Evolutionary conservation across 1,140 invertebrate genomes (phyloP), one percentile per base, ranked within the genome.

Genomic region (Arctopsyche grandis): DNA sequence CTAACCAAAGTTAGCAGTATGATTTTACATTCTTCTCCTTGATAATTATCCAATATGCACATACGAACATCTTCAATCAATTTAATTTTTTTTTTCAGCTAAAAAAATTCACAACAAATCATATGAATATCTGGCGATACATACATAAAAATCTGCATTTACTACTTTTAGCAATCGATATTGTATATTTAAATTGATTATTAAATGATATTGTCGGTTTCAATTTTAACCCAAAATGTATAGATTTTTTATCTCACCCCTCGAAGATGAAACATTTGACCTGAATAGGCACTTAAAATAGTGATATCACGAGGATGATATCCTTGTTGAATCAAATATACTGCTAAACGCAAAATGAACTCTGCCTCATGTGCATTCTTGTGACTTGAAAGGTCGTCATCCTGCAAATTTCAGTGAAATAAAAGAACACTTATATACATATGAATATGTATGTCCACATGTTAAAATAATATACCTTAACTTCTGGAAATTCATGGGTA

Each of bases 21-120:
- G 29, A 97, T 95, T 81, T 95, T 92, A 48, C 92, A 94, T 86
- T 97, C 96, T 85, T 96, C 93, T 0, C 96, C 95, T 89, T 96
- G 95, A 84, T 91, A 96, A 84, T 94, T 95, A 85, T 97, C 96
- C 0, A 97, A 91, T 5, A 91, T 91, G 46, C 91, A 90, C 19
- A 96, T 89, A 70, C 89, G 87, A 10, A 92, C 87, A n/a, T 88
- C 22, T n/a, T 75, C 14, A 16, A 81, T 26, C 9, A 38, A 16
- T 14, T 44, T n/a, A 44, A 44, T 71, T 29, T 21, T 3, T 74
- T 75, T 74, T 66, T 75, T 76, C 4, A 74, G 5, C 71, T 74
- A 44, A 12, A 63, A 5, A 12, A 12, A 16, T n/a, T n/a, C n/a
- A n/a, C n/a, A n/a, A n/a, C n/a, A n/a, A n/a, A n/a, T n/a, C n/a